A percentile compares a stretch with the other conserved stretches of the same genome.
phyloP scores from a whole-genome alignment of 1,140 invertebrate species.

The Polypedilum vanderplanki region DNA sequence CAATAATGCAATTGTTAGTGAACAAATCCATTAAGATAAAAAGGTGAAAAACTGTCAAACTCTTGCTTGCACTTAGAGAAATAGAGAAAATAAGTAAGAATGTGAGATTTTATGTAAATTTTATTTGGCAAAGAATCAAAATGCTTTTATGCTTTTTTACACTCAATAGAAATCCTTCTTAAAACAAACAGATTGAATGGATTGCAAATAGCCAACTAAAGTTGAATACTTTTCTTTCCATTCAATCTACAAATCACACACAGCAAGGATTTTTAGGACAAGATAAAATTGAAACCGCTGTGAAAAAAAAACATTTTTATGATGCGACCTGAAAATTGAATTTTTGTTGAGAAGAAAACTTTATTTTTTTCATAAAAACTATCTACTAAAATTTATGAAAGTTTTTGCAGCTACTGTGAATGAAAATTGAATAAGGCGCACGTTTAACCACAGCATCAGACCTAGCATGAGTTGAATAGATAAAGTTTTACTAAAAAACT shows the following conservation, averaged over 20 bases:
- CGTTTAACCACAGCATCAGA: neutral
- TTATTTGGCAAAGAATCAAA: conserved; percentile 25
- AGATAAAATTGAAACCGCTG: conserved; percentile 4
- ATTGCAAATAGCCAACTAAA: too few species aligned
- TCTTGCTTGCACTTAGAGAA: neutral
- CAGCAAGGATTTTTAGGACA: neutral
- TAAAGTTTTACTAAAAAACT: conserved; percentile 21
- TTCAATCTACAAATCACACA: too few species aligned
- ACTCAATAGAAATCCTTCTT: neutral
- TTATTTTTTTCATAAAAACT: neutral
- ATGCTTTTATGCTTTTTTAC: conserved; percentile 24
- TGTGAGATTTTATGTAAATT: conserved; percentile 25
- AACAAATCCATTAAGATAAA: conserved; percentile 23
- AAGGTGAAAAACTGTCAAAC: conserved; percentile 19
- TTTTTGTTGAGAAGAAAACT: neutral
- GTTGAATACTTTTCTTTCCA: too few species aligned
- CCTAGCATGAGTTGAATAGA: conserved; percentile 1
- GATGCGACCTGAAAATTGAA: conserved; percentile 12
- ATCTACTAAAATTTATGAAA: neutral
- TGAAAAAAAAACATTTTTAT: conserved; percentile 3
- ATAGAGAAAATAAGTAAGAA: neutral
- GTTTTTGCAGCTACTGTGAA: neutral
- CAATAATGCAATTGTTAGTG: conserved; percentile 9
- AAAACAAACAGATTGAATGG: too few species aligned
- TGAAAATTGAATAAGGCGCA: neutral